These are phyloP conservation scores for Hypocryptadius cinnamomeus DNA, from an alignment of 2,113 vertebrate species.

Conservation along the genomic window DNA sequence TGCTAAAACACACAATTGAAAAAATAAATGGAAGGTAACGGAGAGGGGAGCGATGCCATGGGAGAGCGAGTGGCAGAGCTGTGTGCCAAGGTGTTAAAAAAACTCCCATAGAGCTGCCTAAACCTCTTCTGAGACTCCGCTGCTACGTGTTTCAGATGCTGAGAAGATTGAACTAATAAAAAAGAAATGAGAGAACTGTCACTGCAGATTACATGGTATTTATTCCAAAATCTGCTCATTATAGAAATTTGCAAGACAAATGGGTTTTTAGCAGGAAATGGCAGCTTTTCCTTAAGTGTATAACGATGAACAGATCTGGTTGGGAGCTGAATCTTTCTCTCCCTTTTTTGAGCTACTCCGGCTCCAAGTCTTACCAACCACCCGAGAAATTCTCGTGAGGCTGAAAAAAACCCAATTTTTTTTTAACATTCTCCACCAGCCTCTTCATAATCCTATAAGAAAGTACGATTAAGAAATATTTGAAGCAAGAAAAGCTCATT, in stretches of 20 bases:
- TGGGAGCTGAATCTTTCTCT: neutral
- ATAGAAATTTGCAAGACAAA: slow-evolving; percentile 75
- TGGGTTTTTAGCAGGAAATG: slow-evolving; percentile 66
- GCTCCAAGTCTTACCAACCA: slow-evolving; percentile 48
- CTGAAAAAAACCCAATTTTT: neutral
- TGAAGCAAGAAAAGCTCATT: slow-evolving; percentile 56
- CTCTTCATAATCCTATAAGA: slow-evolving; percentile 63
- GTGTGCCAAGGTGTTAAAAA: slow-evolving; percentile 53
- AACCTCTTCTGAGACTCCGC: slow-evolving; percentile 55
- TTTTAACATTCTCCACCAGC: slow-evolving; percentile 39
- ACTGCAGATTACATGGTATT: slow-evolving; percentile 72
- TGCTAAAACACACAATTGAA: slow-evolving; percentile 36
- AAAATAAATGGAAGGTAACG: slow-evolving; percentile 19
- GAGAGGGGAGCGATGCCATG: neutral
- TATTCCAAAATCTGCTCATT: slow-evolving; percentile 75
- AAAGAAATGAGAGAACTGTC: slow-evolving; percentile 75
- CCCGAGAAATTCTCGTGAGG: slow-evolving; percentile 19
- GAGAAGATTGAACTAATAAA: slow-evolving; percentile 74
- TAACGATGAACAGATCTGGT: slow-evolving; percentile 28
- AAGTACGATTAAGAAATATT: slow-evolving; percentile 65
- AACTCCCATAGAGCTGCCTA: slow-evolving; percentile 45
- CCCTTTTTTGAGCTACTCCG: neutral
- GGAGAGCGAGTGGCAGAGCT: neutral
- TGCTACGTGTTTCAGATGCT: slow-evolving; percentile 69
- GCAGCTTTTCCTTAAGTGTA: slow-evolving; percentile 61